Base-by-base conservation (phyloP, 2,113 vertebrate genomes). In the Drymodes brunneopygia region DNA sequence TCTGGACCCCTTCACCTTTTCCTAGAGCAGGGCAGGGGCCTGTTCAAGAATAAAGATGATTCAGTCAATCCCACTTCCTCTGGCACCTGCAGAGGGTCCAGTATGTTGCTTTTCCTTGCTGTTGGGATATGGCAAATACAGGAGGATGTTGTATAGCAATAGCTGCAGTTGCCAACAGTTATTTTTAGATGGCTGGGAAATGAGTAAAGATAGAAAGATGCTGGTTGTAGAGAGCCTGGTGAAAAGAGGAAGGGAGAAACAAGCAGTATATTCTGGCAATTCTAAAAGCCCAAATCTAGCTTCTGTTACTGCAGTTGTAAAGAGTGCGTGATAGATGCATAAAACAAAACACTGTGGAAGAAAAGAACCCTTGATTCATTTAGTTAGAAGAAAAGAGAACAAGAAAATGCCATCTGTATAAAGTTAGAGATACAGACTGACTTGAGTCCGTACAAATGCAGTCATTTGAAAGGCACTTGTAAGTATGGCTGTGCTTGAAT, bases 101-200 rank as follows among this genome's bases (percentile, higher is more conserved):
- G 11, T 25, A 4, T 53, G 15, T 31, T 36, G 54, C 28, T 86
- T 73, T 89, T 27, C 65, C 60, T 83, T 1, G 0, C 36, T 81
- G 14, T 20, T 78, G 81, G 57, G 31, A 14, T 70, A 8, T 2
- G 15, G 44, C 48, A 38, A 38, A 31, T 61, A n/a, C 28, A 60
- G 33, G 64, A 84, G 20, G 21, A 47, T n/a, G 40, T 40, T 71
- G 29, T 35, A 13, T 4, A 77, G 53, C 31, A 62, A 4, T 35
- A 86, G 35, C 40, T 84, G 50, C 54, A 61, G 31, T 40, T 0
- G 0, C 33, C 50, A 51, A 2, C 36, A 25, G 28, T 45, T 67
- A 40, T 12, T 72, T 56, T 38, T 11, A 51, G 42, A 75, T 25
- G n/a, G 5, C 29, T 88, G 66, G 38, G 21, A 21, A 15, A 19